Conservation (phyloP, 1,140 invertebrate genomes). For the Lordiphosa clarofinis region DNA sequence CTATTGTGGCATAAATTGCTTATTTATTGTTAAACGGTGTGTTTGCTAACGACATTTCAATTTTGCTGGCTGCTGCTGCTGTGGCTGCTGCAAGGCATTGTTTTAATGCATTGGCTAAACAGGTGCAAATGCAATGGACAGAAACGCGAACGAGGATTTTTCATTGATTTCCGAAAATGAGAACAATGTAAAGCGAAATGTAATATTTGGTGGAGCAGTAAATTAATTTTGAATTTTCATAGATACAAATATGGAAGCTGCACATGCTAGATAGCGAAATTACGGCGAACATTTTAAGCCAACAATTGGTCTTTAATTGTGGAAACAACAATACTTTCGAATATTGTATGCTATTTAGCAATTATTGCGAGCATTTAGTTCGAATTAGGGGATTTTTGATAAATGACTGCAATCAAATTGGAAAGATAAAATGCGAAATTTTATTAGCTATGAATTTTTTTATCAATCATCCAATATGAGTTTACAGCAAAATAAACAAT, state of each 20-base stretch:
- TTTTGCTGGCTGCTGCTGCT: conserved; percentile 9
- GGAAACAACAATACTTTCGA: no score
- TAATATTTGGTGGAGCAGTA: conserved; percentile 44
- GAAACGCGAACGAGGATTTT: not conserved
- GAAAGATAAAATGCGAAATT: no score
- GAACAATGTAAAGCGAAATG: not conserved
- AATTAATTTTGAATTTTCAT: conserved; percentile 39
- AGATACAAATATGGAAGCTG: no score
- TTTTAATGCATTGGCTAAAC: conserved; percentile 25
- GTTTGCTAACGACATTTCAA: conserved; percentile 61
- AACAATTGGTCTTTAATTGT: not conserved
- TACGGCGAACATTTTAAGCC: no score
- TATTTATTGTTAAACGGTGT: conserved; percentile 75
- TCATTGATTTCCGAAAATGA: conserved; percentile 18
- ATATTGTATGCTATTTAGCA: no score
- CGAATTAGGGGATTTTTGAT: no score
- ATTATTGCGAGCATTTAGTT: no score
- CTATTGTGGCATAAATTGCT: conserved; percentile 63
- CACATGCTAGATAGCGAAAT: no score
- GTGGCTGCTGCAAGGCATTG: conserved; percentile 31
- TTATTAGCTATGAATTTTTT: no score
- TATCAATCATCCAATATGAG: no score
- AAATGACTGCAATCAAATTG: no score
- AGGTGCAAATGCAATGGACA: conserved; percentile 36
- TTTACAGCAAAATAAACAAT: no score